Percentiles rank a stretch among this genome's conserved stretches.
Conservation (phyloP, 2,113 vertebrate species). For the Rhinopomastus cyanomelas region DNA sequence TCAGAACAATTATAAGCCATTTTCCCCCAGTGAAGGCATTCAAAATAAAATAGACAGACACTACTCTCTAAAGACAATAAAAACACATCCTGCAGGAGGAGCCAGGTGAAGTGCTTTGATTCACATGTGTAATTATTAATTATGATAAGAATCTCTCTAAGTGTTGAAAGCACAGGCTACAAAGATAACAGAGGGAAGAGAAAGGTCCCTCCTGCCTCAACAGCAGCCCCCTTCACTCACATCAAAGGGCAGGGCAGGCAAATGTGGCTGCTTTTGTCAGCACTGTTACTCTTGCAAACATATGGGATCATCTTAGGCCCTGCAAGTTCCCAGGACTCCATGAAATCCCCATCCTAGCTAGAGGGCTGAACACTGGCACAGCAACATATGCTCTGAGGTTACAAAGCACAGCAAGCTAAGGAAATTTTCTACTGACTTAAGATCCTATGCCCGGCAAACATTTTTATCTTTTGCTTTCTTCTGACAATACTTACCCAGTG, state of each 20-base stretch:
- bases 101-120: neutral
- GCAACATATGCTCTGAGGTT: neutral
- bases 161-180: neutral
- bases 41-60: neutral
- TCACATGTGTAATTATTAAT: neutral
- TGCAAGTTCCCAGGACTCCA: neutral
- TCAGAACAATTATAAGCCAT: neutral
- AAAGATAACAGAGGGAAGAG: neutral
- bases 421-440: neutral
- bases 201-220: neutral
- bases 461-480: neutral
- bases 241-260: neutral
- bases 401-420: neutral
- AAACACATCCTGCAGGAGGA: neutral
- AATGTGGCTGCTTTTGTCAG: neutral
- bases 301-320: neutral
- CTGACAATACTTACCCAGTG: conserved; percentile 89
- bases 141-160: neutral
- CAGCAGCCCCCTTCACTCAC: neutral
- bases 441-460: neutral
- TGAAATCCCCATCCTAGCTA: neutral
- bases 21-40: neutral
- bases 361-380: neutral
- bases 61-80: neutral
- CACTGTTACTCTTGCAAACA: neutral